Conservation (phyloP, 2,888 invertebrate species). For the Salticus scenicus region DNA sequence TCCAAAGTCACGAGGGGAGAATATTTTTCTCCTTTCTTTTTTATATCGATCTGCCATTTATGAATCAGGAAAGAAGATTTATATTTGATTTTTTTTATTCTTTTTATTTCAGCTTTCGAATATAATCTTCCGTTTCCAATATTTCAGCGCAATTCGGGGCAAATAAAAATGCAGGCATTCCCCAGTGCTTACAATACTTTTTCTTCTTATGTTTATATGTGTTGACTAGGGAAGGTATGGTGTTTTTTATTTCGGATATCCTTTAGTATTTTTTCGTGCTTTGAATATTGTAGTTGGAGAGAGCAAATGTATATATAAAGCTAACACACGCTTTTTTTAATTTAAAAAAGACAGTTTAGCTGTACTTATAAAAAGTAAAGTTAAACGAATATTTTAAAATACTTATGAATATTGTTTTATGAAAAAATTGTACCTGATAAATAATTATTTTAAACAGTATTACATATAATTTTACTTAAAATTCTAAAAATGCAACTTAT, state of each 20-base stretch:
- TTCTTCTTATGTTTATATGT: neutral
- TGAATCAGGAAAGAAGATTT: slow-evolving; percentile 22
- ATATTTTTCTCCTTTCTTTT: slow-evolving; percentile 21
- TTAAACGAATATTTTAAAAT: too few species aligned
- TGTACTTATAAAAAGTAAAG: too few species aligned
- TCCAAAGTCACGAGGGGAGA: neutral
- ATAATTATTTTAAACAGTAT: too few species aligned
- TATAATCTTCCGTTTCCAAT: slow-evolving; percentile 12
- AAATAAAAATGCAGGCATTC: neutral
- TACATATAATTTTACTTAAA: too few species aligned
- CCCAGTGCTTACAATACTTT: neutral
- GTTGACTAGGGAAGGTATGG: neutral
- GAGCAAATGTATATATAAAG: too few species aligned
- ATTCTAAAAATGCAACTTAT: too few species aligned
- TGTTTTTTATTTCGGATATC: neutral
- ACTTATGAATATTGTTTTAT: too few species aligned
- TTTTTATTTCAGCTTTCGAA: slow-evolving; percentile 1
- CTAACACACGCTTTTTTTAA: too few species aligned
- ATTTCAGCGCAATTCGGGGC: neutral
- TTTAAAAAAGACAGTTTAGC: too few species aligned
- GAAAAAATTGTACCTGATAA: too few species aligned
- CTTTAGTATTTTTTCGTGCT: slow-evolving; percentile 1
- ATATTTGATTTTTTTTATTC: neutral
- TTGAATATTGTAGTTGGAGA: neutral
- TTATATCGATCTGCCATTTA: slow-evolving; percentile 26